Base-by-base conservation (phyloP, 2,113 vertebrate genomes). In the Romanogobio albipinnatus region DNA sequence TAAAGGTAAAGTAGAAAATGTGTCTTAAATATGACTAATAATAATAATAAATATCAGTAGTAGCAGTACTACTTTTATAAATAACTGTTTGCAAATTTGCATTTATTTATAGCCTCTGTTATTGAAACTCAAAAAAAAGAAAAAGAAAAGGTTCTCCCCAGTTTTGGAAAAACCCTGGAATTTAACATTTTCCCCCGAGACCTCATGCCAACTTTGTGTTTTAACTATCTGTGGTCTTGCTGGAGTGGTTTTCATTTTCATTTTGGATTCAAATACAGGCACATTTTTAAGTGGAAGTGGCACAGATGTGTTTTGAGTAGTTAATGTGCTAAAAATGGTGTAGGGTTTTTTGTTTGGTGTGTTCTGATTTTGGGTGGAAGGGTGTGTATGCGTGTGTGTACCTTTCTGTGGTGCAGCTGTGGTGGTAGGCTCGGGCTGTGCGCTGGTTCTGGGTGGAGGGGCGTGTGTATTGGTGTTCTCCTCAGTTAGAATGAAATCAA, bases 401-500 rank as follows among this genome's bases (percentile, higher is more conserved):
- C 98, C 98, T 99, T 97, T 98, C 74, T 95, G 87, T 76, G 83
- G 86, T 88, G 93, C 94, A 87, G 91, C 89, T 61, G 26, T 26
- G 33, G 51, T 39, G 90, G 91, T 86, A 89, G 90, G 88, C 17
- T 88, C 15, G 1, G 89, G 36, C 3, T 91, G 91, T 53, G 93
- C 89, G 73, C 77, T 87, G 51, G 81, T 89, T 93, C 89, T 81
- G 62, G 61, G 33, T 6, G 76, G 86, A 88, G 84, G 82, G 90
- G 89, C 93, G 91, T 90, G 90, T 9, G 85, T 87, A 86, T 89
- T 94, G 87, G 93, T 93, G 86, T 90, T 92, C 61, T 94, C 95
- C 90, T 95, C 93, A 56, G 96, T 95, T 89, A 99, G 94, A 47
- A 99, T 91, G 73, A 94, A 84, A 71, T 98, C 96, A 90, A 99